Evolutionary conservation across 1,140 invertebrate species (phyloP).

Genomic region (Zaprionus gabonicus): DNA sequence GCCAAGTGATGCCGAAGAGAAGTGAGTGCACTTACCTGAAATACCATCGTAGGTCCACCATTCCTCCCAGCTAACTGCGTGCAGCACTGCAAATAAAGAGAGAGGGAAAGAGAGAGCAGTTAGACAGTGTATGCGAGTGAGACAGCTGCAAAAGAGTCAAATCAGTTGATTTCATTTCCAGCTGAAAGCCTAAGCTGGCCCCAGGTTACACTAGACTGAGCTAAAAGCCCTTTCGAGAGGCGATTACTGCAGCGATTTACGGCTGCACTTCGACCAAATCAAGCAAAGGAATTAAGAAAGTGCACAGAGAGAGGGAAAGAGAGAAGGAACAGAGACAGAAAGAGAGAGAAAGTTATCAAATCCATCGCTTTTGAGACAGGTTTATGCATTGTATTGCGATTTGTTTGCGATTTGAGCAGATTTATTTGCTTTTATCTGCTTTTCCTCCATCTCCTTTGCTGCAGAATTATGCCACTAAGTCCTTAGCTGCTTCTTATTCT

Average conservation of each 20-base stretch:
- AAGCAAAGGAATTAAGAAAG: slow-evolving; percentile 5
- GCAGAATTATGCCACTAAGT: background rate
- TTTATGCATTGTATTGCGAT: background rate
- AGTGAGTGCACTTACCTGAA: slow-evolving; percentile 89
- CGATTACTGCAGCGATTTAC: slow-evolving; percentile 1
- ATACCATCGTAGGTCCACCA: slow-evolving; percentile 98
- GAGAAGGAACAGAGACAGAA: background rate
- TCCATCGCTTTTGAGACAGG: background rate
- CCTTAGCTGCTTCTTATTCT: background rate
- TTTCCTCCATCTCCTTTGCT: background rate
- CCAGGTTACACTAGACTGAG: slow-evolving; percentile 1
- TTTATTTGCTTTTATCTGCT: background rate
- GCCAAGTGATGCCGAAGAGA: no score
- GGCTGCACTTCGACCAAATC: slow-evolving; percentile 2
- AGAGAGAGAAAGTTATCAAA: background rate
- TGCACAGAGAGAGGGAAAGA: background rate
- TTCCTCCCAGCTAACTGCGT: slow-evolving; percentile 94
- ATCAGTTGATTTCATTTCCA: slow-evolving; percentile 10
- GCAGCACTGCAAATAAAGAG: slow-evolving; percentile 75
- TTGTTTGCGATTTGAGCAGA: background rate
- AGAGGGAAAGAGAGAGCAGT: background rate
- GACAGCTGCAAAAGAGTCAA: background rate
- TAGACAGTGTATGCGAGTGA: background rate
- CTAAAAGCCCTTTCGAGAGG: background rate
- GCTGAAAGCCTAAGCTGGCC: slow-evolving; percentile 4